Evolutionary conservation across 1,140 invertebrate genomes (phyloP).

Genomic region (Matsumurasca onukii): DNA sequence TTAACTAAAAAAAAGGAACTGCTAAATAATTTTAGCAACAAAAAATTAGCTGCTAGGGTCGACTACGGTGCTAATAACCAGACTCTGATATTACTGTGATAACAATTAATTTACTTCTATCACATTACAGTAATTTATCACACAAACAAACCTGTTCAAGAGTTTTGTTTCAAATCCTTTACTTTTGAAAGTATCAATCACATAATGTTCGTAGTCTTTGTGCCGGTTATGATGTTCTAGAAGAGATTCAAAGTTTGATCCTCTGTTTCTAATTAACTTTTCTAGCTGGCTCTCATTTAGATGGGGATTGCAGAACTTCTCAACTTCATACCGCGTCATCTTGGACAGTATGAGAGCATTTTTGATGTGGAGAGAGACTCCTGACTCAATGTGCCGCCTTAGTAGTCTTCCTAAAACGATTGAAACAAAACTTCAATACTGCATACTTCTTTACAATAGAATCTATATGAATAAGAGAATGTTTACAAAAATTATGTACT

Average conservation of each 20-base stretch:
- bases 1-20: neutral
- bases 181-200: constrained; percentile 64
- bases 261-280: constrained; percentile 65
- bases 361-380: neutral
- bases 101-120: neutral
- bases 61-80: neutral
- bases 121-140: no score
- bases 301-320: constrained; percentile 69
- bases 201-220: constrained; percentile 68
- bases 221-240: constrained; percentile 76
- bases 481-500: no score
- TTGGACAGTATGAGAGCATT: constrained; percentile 28
- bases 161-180: constrained; percentile 78
- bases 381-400: neutral
- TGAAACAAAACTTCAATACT: no score
- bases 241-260: constrained; percentile 80
- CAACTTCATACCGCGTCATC: constrained; percentile 61
- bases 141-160: constrained; percentile 72
- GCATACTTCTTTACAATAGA: no score
- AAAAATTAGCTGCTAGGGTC: neutral
- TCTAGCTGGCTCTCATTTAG: constrained; percentile 69
- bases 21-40: neutral
- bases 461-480: no score
- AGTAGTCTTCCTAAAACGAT: neutral
- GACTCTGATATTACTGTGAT: neutral